Evolutionary conservation across 2,113 vertebrate genomes (phyloP).

Genomic region (Zapus hudsonius): DNA sequence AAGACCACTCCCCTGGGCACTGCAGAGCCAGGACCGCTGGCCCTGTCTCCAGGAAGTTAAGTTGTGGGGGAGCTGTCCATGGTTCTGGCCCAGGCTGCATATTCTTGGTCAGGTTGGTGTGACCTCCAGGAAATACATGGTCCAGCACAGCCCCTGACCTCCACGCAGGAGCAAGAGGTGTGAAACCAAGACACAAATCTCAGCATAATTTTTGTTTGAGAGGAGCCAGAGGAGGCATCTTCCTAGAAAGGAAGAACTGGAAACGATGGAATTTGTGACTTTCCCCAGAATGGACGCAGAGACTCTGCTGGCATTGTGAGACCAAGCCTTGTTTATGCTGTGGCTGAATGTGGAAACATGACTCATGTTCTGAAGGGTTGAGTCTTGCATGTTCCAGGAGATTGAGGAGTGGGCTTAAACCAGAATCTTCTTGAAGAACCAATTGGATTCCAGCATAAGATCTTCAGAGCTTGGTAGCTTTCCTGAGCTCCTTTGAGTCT

Average conservation of each 20-base stretch:
- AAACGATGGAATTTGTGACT: neutral
- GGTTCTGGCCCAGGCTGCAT: neutral
- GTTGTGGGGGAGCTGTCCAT: neutral
- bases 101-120: neutral
- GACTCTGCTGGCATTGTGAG: too few relatives aligned
- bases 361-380: neutral
- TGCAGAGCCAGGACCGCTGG: too few relatives aligned
- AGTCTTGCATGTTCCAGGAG: neutral
- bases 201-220: neutral
- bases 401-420: neutral
- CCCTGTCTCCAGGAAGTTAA: too few relatives aligned
- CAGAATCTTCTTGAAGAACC: neutral
- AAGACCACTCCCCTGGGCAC: too few relatives aligned
- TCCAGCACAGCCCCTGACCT: neutral
- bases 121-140: neutral
- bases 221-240: neutral
- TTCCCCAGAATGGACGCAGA: too few relatives aligned
- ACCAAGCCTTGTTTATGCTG: accelerated
- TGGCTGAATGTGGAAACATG: neutral
- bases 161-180: neutral
- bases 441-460: too few relatives aligned
- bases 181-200: neutral
- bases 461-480: neutral
- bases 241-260: too few relatives aligned
- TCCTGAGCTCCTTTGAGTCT: neutral